phyloP scores from a whole-genome alignment of 2,888 invertebrate species.

The Drosophila vallismaia region DNA sequence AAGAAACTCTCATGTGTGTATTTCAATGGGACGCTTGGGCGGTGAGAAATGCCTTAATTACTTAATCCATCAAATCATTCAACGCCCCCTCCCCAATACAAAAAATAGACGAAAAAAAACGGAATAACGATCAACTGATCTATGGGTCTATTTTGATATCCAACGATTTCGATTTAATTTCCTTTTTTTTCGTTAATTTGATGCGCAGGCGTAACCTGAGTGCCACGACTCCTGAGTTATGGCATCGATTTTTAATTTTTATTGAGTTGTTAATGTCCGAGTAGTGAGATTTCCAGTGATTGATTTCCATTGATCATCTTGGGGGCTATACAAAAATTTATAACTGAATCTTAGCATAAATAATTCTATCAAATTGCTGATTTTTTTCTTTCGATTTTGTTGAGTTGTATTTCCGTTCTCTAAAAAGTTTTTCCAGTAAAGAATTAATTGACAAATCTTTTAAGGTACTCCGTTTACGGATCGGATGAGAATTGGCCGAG shows the following conservation, averaged over 20 bases:
- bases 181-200: neutral
- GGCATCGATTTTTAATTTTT: constrained; percentile 13
- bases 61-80: constrained; percentile 66
- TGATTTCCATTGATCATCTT: neutral
- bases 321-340: neutral
- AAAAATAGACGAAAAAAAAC: neutral
- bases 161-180: neutral
- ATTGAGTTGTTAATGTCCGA: neutral
- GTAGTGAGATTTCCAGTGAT: neutral
- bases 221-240: constrained; percentile 2
- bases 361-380: neutral
- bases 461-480: too few species aligned
- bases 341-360: neutral
- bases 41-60: constrained; percentile 54
- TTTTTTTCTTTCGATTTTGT: neutral
- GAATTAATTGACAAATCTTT: too few species aligned
- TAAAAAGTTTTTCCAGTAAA: too few species aligned
- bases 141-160: constrained; percentile 11
- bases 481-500: too few species aligned
- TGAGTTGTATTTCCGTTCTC: neutral
- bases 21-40: constrained; percentile 43
- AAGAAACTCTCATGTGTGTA: constrained; percentile 41
- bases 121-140: constrained; percentile 45
- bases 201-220: constrained; percentile 28
- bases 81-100: constrained; percentile 19